Conservation (phyloP, 2,113 vertebrate genomes). For the Gobius niger region DNA sequence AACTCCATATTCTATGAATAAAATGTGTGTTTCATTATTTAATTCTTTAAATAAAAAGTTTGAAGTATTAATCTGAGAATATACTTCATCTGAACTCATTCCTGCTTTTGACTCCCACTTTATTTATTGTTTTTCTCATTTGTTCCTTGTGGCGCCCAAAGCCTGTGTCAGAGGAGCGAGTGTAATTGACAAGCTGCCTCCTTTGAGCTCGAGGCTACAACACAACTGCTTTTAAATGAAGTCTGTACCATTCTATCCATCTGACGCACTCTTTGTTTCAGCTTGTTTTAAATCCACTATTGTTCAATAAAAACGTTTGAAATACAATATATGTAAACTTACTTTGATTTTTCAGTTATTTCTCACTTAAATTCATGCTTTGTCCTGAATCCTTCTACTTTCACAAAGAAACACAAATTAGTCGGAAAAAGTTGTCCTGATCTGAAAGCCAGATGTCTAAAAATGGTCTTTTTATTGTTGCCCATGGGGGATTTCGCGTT, state of each 20-base stretch:
- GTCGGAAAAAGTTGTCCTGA: slow-evolving; percentile 58
- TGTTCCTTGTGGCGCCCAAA: slow-evolving; percentile 51
- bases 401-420: slow-evolving; percentile 75
- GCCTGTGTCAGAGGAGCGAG: slow-evolving; percentile 60
- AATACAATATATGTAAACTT: slow-evolving; percentile 56
- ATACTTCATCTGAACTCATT: slow-evolving; percentile 3
- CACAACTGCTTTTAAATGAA: slow-evolving; percentile 58
- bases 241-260: slow-evolving; percentile 54
- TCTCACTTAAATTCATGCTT: slow-evolving; percentile 38
- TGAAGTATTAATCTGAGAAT: too few species aligned
- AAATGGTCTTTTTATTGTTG: slow-evolving; percentile 69
- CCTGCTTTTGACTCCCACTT: slow-evolving; percentile 14
- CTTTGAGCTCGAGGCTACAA: slow-evolving; percentile 64
- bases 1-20: not conserved
- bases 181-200: slow-evolving; percentile 70
- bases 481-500: slow-evolving; percentile 70
- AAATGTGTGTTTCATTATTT: not conserved
- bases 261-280: slow-evolving; percentile 50
- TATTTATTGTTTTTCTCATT: slow-evolving; percentile 36
- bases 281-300: slow-evolving; percentile 53
- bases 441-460: slow-evolving; percentile 73
- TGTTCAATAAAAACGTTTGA: slow-evolving; percentile 54
- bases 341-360: slow-evolving; percentile 28
- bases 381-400: slow-evolving; percentile 67
- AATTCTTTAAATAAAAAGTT: not conserved